Base-by-base conservation (phyloP, 2,797 vertebrate species). In the Characodon lateralis region DNA sequence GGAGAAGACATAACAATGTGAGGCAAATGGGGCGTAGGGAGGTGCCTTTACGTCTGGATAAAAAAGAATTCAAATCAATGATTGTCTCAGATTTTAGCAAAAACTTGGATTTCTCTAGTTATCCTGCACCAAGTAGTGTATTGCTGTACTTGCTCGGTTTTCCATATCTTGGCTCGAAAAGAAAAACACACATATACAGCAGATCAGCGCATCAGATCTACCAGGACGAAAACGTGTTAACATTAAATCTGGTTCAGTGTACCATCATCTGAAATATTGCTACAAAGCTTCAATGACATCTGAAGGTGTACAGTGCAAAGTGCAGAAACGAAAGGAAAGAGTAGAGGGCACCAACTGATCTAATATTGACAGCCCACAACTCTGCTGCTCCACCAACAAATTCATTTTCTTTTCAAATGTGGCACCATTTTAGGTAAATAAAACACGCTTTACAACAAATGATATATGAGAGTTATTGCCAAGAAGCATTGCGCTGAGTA, bases 1-100 rank as follows among this genome's bases (percentile, higher is more conserved):
- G 59, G 59, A 63, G 6, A 63, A 63, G 59, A 63, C 59, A 35
- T 61, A 63, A 63, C 16, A 63, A 63, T 35, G 59, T 63, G 59
- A 31, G 31, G 31, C 31, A 31, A 31, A 31, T 31, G 31, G 31
- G 31, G 31, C 31, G 14, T 31, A 63, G 59, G 59, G 59, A 31
- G 28, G 28, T 18, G 28, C 14, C 28, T 18, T 35, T 31, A 6
- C 18, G 16, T 35, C 28, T 31, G 18, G 31, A 31, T 63, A 28
- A 61, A 59, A 26, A 56, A n/a, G 14, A 6, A 16, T 28, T 28
- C 6, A 59, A 59, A 59, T 28, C 5, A 61, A 3, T 61, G 26
- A 31, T 31, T 61, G 26, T 16, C 13, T 61, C 58, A 61, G 16
- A 31, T 61, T 61, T 61, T 4, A 31, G 6, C 59, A 20, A 28